These are phyloP conservation scores for Rotaria magnacalcarata DNA, from an alignment of 2,888 invertebrate genomes.

Conservation along the genomic window DNA sequence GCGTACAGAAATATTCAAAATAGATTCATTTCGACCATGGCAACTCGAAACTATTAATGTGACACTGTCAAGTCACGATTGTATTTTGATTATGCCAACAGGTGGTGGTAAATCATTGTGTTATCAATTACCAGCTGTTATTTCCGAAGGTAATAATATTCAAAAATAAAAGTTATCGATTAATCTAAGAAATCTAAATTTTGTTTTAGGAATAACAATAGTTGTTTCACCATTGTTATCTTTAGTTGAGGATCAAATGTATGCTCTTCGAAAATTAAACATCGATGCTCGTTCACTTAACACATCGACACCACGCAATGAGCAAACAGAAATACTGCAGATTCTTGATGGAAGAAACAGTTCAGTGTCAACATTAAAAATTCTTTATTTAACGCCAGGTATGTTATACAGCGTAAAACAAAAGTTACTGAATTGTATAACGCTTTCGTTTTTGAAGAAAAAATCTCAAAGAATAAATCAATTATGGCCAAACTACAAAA, in stretches of 20 bases:
- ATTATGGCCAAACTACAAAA: conserved; percentile 82
- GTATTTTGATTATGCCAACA: conserved; percentile 72
- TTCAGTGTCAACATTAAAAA: conserved; percentile 62
- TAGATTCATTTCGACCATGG: conserved; percentile 70
- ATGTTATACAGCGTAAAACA: conserved; percentile 51
- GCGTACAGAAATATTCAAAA: conserved; percentile 64
- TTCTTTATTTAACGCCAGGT: conserved; percentile 79
- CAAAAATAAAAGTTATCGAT: too few relatives aligned
- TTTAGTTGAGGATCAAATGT: conserved; percentile 82
- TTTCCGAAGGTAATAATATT: conserved; percentile 48
- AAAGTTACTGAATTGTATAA: not conserved
- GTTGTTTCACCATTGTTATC: conserved; percentile 81
- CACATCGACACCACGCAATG: conserved; percentile 66
- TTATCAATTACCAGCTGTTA: conserved; percentile 40
- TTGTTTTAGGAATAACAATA: conserved; percentile 69
- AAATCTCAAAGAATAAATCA: conserved; percentile 76
- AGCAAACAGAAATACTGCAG: conserved; percentile 61
- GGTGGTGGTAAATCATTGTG: conserved; percentile 78
- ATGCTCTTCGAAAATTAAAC: conserved; percentile 66
- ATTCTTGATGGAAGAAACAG: conserved; percentile 65
- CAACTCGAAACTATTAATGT: conserved; percentile 82
- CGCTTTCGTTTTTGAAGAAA: conserved; percentile 49
- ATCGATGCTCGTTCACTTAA: conserved; percentile 69
- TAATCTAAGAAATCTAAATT: not conserved
- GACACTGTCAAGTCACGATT: conserved; percentile 72